phyloP scores from a whole-genome alignment of 2,797 vertebrate genomes.

The Sebastes hubbsi region DNA sequence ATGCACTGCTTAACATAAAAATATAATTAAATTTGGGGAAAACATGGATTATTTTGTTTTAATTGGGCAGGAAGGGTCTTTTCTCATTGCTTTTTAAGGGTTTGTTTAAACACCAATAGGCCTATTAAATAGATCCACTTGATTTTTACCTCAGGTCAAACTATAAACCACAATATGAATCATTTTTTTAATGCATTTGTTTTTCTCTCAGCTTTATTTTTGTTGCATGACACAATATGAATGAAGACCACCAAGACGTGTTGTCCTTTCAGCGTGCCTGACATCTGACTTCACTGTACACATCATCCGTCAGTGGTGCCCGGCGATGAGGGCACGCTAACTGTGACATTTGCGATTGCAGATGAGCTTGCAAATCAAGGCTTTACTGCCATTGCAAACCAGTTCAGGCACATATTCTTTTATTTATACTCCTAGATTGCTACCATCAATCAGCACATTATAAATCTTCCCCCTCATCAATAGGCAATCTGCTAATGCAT shows the following conservation, averaged over 20 bases:
- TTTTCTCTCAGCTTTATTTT: not conserved
- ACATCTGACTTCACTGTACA: conserved; percentile 50
- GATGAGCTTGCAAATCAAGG: conserved; percentile 81
- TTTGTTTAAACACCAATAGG: not conserved
- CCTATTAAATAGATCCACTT: not conserved
- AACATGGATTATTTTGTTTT: too few species aligned
- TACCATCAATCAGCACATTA: conserved; percentile 77
- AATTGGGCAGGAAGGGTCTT: not conserved
- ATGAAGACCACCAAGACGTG: conserved; percentile 15
- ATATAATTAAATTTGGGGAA: too few species aligned
- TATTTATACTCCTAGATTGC: conserved; percentile 83
- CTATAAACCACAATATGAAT: not conserved
- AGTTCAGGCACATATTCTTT: conserved; percentile 74
- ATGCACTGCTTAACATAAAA: too few species aligned
- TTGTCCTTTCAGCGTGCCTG: conserved; percentile 35
- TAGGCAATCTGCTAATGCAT: conserved; percentile 88
- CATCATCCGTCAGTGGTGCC: conserved; percentile 44
- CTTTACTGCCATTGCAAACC: conserved; percentile 74
- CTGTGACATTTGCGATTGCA: conserved; percentile 76
- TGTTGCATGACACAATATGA: not conserved
- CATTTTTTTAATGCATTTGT: not conserved
- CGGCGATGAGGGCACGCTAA: conserved; percentile 62
- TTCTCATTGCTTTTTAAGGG: not conserved
- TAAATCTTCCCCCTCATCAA: conserved; percentile 86
- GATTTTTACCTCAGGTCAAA: not conserved